A percentile compares a stretch with the other conserved stretches of the same genome.
phyloP scores from a whole-genome alignment of 2,888 invertebrate species.

The Baccha elongata region DNA sequence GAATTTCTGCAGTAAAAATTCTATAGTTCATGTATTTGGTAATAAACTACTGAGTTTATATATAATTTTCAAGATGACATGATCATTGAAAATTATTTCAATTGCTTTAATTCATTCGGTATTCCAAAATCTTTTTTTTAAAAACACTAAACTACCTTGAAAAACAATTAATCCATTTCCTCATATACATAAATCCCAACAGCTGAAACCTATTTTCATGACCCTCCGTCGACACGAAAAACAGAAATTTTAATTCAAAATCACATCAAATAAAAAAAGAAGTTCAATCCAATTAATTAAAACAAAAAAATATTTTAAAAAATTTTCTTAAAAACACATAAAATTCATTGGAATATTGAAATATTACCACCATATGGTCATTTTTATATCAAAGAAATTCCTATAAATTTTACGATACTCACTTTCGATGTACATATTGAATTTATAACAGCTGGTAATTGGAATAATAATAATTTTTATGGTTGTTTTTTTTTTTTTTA shows the following conservation, averaged over 20 bases:
- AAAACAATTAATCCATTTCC: background rate
- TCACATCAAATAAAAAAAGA: background rate
- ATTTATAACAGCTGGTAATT: background rate
- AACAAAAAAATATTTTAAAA: background rate
- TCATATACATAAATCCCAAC: no score
- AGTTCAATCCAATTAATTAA: constrained; percentile 21
- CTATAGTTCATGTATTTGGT: no score
- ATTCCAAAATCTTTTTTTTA: no score
- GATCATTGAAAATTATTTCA: no score
- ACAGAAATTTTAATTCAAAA: background rate
- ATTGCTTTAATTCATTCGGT: no score
- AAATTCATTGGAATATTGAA: constrained; percentile 36
- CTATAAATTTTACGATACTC: constrained; percentile 14
- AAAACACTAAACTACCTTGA: background rate
- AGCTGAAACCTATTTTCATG: background rate
- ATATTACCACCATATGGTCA: constrained; percentile 57
- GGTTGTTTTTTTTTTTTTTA: background rate
- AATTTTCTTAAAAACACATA: constrained; percentile 12
- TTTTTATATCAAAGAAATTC: constrained; percentile 10
- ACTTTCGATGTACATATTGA: background rate
- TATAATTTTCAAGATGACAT: no score
- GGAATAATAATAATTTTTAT: constrained; percentile 8
- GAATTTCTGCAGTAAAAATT: no score
- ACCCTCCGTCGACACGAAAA: constrained; percentile 10
- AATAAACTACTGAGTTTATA: no score